phyloP scores from a whole-genome alignment of 2,113 vertebrate genomes.

The Microtus ochrogaster region DNA sequence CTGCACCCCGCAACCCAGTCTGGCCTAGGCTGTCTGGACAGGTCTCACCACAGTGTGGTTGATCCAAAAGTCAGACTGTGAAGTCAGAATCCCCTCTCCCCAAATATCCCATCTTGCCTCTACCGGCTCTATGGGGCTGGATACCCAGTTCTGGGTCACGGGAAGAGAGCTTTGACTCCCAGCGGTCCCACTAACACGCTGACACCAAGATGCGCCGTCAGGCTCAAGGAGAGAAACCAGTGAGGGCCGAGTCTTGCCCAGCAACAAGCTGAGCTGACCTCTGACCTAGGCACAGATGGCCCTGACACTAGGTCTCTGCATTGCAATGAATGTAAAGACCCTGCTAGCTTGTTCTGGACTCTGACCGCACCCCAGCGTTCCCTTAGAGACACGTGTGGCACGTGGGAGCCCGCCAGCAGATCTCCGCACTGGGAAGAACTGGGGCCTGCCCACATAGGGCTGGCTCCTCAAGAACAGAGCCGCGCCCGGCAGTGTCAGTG shows the following conservation, averaged over 20 bases:
- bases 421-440: fast-evolving
- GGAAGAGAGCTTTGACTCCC: not conserved
- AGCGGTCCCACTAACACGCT: not conserved
- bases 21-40: not conserved
- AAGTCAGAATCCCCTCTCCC: not conserved
- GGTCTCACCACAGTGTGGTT: not conserved
- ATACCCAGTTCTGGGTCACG: not conserved
- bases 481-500: not conserved
- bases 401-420: not conserved
- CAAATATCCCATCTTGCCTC: not conserved
- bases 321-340: not conserved
- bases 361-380: fast-evolving
- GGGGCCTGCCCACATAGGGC: too few species aligned
- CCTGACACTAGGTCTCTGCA: too few species aligned
- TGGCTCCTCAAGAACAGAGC: not conserved
- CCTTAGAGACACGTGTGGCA: not conserved
- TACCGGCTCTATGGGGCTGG: too few species aligned
- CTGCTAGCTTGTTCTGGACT: not conserved
- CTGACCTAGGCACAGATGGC: not conserved
- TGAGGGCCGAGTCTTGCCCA: too few species aligned
- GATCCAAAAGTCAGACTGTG: not conserved
- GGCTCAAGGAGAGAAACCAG: not conserved
- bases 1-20: not conserved
- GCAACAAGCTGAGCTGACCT: not conserved
- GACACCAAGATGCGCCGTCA: not conserved